Percentiles rank a stretch among this genome's conserved stretches.
phyloP scores from a whole-genome alignment of 2,797 vertebrate species.

The Heliangelus exortis region DNA sequence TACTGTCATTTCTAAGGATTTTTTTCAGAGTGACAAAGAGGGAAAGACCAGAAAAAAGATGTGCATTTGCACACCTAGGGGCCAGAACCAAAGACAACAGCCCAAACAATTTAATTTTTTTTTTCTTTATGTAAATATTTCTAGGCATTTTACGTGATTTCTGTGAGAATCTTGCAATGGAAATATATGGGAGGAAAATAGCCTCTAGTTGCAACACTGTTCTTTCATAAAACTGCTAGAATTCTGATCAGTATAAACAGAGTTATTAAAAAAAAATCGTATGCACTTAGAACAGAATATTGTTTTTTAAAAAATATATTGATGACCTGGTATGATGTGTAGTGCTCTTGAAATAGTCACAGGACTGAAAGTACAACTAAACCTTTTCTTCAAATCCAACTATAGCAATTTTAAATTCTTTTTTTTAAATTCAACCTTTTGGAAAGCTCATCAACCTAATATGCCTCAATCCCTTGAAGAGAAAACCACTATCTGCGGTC shows the following conservation, averaged over 20 bases:
- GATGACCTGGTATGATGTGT: not conserved
- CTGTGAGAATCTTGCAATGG: not conserved
- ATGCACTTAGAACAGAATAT: not conserved
- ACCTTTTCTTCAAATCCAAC: not conserved
- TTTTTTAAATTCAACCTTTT: not conserved
- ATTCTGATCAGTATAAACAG: not conserved
- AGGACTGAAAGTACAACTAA: not conserved
- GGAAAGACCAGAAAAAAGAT: slow-evolving; percentile 15
- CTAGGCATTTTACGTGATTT: not conserved
- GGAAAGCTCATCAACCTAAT: not conserved
- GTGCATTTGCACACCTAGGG: not conserved
- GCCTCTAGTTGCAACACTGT: not conserved
- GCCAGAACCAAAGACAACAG: not conserved
- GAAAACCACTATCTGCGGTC: not conserved
- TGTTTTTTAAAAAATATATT: not conserved
- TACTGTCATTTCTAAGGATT: slow-evolving; percentile 23
- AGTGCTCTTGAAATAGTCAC: not conserved
- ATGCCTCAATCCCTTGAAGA: not conserved
- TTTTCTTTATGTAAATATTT: not conserved
- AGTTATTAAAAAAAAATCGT: not conserved
- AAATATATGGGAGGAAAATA: not conserved
- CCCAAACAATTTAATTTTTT: not conserved
- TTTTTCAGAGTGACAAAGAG: slow-evolving; percentile 7
- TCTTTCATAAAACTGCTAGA: not conserved
- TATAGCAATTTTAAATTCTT: not conserved